A percentile compares a stretch with the other conserved stretches of the same genome.
These are phyloP conservation scores for Diabrotica undecimpunctata DNA, from an alignment of 1,140 invertebrate genomes.

Conservation along the genomic window DNA sequence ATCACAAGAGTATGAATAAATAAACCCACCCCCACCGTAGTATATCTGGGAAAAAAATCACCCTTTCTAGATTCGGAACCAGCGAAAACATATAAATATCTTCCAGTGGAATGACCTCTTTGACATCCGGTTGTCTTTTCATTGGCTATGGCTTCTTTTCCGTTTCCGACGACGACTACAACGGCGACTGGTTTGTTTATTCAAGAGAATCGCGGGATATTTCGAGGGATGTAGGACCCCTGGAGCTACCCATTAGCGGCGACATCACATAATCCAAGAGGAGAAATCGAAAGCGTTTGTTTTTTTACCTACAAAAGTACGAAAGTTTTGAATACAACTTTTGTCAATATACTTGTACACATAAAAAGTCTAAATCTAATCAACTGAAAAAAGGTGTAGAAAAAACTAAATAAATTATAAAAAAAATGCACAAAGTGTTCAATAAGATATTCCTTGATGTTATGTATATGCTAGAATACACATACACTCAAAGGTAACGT, in stretches of 20 bases:
- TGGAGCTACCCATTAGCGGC: background rate
- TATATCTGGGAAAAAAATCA: slow-evolving; percentile 32
- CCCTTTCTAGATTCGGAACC: slow-evolving; percentile 30
- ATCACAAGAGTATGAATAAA: slow-evolving; percentile 31
- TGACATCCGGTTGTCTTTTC: slow-evolving; percentile 38
- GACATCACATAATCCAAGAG: background rate
- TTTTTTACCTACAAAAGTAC: no score
- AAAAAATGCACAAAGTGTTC: no score
- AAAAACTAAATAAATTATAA: no score
- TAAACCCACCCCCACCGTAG: slow-evolving; percentile 28
- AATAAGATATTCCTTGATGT: no score
- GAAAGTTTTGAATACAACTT: no score
- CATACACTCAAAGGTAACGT: no score
- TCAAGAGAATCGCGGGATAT: slow-evolving; percentile 26
- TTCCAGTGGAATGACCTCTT: slow-evolving; percentile 41
- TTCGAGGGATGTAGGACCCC: slow-evolving; percentile 27
- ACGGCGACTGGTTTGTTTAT: slow-evolving; percentile 34
- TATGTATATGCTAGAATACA: no score
- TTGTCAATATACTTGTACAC: no score
- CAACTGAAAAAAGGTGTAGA: no score
- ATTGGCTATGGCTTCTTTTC: slow-evolving; percentile 36
- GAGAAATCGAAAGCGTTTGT: no score
- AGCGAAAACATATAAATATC: slow-evolving; percentile 40
- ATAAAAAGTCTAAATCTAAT: no score
- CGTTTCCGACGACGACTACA: slow-evolving; percentile 33